Percentiles rank a stretch among this genome's conserved stretches.
phyloP scores from a whole-genome alignment of 1,140 invertebrate species.

The Leguminivora glycinivorella region DNA sequence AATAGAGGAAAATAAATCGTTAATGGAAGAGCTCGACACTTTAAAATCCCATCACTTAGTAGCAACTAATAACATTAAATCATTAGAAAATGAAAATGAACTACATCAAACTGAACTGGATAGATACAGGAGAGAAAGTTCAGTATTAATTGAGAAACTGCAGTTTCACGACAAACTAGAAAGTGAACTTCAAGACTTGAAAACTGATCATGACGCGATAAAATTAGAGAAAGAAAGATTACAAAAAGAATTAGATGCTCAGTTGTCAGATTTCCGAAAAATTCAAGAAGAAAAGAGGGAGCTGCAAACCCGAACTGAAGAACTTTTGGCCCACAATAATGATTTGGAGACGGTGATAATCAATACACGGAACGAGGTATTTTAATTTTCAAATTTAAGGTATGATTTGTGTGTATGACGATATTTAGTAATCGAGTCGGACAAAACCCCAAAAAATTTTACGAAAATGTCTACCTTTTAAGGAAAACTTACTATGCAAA shows the following conservation, averaged over 20 bases:
- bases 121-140: slow-evolving; percentile 47
- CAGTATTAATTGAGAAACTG: slow-evolving; percentile 46
- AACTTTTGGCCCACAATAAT: slow-evolving; percentile 29
- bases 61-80: slow-evolving; percentile 42
- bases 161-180: slow-evolving; percentile 49
- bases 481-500: too few species aligned
- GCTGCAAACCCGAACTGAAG: not conserved
- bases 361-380: slow-evolving; percentile 50
- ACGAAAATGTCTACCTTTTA: too few species aligned
- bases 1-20: slow-evolving; percentile 52
- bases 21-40: slow-evolving; percentile 43
- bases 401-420: too few species aligned
- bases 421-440: too few species aligned
- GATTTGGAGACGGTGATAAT: slow-evolving; percentile 55
- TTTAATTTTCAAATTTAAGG: too few species aligned
- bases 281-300: not conserved
- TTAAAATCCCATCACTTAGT: slow-evolving; percentile 39
- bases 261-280: slow-evolving; percentile 43
- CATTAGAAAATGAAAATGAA: slow-evolving; percentile 48
- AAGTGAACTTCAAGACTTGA: slow-evolving; percentile 46
- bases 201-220: slow-evolving; percentile 39
- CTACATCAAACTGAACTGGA: slow-evolving; percentile 41
- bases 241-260: slow-evolving; percentile 43
- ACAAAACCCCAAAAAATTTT: too few species aligned
- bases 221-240: slow-evolving; percentile 53